Percentiles rank a stretch among this genome's conserved stretches.
Conservation (phyloP, 1,140 invertebrate genomes). For the Polypedilum pembai region DNA sequence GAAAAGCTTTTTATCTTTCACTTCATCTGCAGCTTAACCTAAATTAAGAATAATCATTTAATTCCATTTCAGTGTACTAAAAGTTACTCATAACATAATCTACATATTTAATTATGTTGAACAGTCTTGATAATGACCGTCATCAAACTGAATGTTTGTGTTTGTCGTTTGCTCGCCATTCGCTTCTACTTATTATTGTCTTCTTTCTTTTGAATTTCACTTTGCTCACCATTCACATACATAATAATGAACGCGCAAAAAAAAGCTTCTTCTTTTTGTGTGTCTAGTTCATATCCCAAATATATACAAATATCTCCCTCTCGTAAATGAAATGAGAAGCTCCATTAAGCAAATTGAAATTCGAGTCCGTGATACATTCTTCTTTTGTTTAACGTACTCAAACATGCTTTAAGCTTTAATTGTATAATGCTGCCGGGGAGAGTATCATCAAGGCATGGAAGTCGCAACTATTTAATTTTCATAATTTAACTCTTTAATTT, state of each 20-base stretch:
- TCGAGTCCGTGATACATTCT: background rate
- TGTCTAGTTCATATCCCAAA: background rate
- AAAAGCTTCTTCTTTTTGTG: background rate
- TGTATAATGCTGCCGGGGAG: too few species aligned
- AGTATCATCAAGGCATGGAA: too few species aligned
- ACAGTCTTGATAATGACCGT: slow-evolving; percentile 26
- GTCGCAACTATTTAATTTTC: too few species aligned
- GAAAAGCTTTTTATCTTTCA: background rate
- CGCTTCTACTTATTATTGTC: background rate
- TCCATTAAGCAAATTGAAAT: slow-evolving; percentile 28
- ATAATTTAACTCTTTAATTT: too few species aligned
- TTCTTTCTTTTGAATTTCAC: background rate
- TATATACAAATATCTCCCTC: background rate
- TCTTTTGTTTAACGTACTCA: too few species aligned
- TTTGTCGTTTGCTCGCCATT: background rate
- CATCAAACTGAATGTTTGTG: slow-evolving; percentile 26
- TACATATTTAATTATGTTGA: slow-evolving; percentile 26
- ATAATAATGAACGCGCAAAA: background rate
- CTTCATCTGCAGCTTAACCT: slow-evolving; percentile 10
- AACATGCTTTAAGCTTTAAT: too few species aligned
- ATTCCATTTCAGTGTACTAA: background rate
- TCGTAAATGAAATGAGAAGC: slow-evolving; percentile 1
- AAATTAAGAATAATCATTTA: slow-evolving; percentile 20
- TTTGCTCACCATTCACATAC: background rate
- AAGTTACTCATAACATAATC: background rate